Conservation (phyloP, 2,797 vertebrate species). For the Betta splendens region DNA sequence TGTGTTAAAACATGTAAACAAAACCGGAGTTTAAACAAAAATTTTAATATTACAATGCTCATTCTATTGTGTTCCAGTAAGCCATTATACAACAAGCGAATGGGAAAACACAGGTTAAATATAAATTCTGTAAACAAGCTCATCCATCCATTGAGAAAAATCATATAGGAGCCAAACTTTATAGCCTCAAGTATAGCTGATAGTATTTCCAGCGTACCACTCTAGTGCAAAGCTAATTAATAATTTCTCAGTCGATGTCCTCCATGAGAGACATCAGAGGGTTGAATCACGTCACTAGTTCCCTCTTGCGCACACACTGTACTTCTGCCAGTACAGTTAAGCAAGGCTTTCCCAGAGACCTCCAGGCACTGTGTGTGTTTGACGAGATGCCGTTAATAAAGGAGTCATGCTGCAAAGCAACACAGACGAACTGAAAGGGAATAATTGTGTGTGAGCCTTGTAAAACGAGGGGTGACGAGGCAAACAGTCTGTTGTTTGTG, state of each 20-base stretch:
- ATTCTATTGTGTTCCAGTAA: too few relatives aligned
- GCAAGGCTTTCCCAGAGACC: conserved; percentile 66
- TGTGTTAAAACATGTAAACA: too few relatives aligned
- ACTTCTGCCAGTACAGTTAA: conserved; percentile 68
- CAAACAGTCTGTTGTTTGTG: conserved; percentile 28
- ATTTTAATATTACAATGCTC: neutral
- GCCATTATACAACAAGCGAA: conserved; percentile 16
- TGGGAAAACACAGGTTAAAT: conserved; percentile 38
- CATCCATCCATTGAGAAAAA: conserved; percentile 35
- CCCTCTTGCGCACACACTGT: conserved; percentile 56
- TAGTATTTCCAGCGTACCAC: conserved; percentile 69
- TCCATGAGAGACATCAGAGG: conserved; percentile 67
- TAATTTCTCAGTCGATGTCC: conserved; percentile 77
- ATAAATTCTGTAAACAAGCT: conserved; percentile 47
- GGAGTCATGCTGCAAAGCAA: conserved; percentile 46
- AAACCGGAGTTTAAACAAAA: too few relatives aligned
- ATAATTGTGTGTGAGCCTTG: conserved; percentile 24
- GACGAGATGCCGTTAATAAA: conserved; percentile 65
- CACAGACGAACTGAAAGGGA: conserved; percentile 40
- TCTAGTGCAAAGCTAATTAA: conserved; percentile 78
- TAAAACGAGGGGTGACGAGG: conserved; percentile 36
- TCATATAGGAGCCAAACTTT: conserved; percentile 49
- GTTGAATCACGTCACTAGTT: conserved; percentile 66
- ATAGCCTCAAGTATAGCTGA: conserved; percentile 65
- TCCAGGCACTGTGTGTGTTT: conserved; percentile 66